Percentiles rank a stretch among this genome's conserved stretches.
These are phyloP conservation scores for Aldabrachelys gigantea DNA, from an alignment of 2,113 vertebrate genomes.

Conservation along the genomic window DNA sequence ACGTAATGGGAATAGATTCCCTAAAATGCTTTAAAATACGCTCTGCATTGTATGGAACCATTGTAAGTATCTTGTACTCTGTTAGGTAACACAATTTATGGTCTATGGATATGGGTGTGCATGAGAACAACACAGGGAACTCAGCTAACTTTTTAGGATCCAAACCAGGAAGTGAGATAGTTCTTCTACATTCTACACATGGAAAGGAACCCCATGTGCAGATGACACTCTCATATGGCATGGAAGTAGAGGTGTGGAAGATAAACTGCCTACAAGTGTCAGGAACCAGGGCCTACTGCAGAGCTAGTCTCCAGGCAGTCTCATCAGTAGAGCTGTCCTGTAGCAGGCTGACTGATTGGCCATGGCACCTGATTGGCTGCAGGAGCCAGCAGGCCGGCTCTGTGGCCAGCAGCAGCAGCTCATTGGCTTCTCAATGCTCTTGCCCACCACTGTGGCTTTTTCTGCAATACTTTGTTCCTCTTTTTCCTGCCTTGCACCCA, in stretches of 20 bases:
- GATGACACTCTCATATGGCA: not conserved
- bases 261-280: not conserved
- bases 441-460: not conserved
- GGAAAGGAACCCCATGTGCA: not conserved
- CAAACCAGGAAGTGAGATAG: not conserved
- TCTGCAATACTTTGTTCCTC: not conserved
- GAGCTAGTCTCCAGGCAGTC: not conserved
- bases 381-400: not conserved
- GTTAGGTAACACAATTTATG: not conserved
- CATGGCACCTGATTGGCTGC: not conserved
- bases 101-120: not conserved
- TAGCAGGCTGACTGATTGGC: not conserved
- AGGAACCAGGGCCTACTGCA: not conserved
- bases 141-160: not conserved
- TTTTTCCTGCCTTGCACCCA: not conserved
- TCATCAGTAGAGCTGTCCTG: not conserved
- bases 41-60: not conserved
- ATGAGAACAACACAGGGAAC: not conserved
- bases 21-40: not conserved
- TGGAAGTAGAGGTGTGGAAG: not conserved
- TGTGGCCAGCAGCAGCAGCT: not conserved
- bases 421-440: not conserved
- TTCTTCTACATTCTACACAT: not conserved
- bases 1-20: not conserved
- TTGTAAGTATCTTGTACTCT: not conserved